Evolutionary conservation across 2,113 vertebrate species (phyloP).

Genomic region (Ancistrus triradiatus): DNA sequence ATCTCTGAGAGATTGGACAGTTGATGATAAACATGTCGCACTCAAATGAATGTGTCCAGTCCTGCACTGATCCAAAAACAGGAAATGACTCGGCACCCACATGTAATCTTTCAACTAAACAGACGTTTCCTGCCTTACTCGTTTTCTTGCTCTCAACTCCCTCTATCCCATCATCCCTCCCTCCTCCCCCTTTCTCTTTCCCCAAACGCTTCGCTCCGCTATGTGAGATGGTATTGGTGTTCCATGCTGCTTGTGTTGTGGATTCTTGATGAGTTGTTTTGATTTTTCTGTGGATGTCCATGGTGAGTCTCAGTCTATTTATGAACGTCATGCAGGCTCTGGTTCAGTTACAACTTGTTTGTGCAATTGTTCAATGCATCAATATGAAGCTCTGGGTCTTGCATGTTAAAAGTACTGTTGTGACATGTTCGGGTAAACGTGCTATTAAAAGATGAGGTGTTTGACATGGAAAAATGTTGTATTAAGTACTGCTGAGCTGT

Average conservation of each 20-base stretch:
- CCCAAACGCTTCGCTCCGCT: background rate
- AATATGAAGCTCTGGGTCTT: background rate
- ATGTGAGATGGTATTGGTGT: background rate
- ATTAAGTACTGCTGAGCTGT: no score
- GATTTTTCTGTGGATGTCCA: background rate
- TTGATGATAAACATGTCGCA: conserved; percentile 39
- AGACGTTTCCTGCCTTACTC: conserved; percentile 71
- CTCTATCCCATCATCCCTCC: conserved; percentile 12
- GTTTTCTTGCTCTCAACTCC: conserved; percentile 40
- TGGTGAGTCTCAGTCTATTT: conserved; percentile 10
- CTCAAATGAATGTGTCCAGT: conserved; percentile 30
- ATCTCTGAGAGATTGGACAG: conserved; percentile 13
- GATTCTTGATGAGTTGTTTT: background rate
- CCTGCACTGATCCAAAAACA: conserved; percentile 50
- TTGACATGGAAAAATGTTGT: no score
- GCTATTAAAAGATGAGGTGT: background rate
- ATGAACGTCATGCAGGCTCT: background rate
- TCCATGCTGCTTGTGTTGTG: background rate
- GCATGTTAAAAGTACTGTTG: background rate
- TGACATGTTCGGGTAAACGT: background rate
- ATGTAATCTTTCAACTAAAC: conserved; percentile 68
- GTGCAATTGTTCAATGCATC: background rate
- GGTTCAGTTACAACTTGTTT: background rate
- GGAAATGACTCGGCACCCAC: conserved; percentile 63
- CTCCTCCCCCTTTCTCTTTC: background rate